Evolutionary conservation across 2,113 vertebrate genomes (phyloP), one percentile per base, ranked within the genome.

Genomic region (Tiliqua scincoides): DNA sequence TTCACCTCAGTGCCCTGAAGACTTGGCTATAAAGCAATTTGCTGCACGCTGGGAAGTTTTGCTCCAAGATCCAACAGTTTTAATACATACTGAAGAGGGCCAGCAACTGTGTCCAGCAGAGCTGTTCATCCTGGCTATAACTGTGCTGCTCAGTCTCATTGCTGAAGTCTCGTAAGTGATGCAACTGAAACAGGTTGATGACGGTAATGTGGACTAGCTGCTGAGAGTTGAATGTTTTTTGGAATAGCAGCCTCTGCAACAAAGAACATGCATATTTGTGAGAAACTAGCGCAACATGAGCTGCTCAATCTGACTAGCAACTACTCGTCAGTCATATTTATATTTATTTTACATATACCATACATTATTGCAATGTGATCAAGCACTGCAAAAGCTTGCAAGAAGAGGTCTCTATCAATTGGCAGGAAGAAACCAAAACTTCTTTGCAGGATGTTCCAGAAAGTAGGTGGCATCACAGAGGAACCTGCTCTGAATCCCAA

Each of bases 151-250:
- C 98, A 0, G 96, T 93, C 79, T 99, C 98, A 0, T 95, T 97
- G 87, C 97, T 96, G 91, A 98, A 98, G 92, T 99, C 99, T 88
- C 98, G 94, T 86, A 99, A 97, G 95, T 99, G 99, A 89, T 99
- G 99, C 6, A 99, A 97, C 91, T 99, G 98, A 86, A 99, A 99
- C 90, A 99, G 96, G 95, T 99, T 99, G 94, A 99, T 99, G 91
- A 99, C 97, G 20, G 98, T 98, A 94, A 99, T 98, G 81, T 99
- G 99, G 88, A 99, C 99, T 84, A 99, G 96, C 96, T 99, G 99
- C 95, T 99, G 99, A 70, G 98, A 99, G 92, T 97, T 99, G 96
- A 99, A 99, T 92, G 98, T 98, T 90, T 98, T 99, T 93, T 99
- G 98, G 89, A 99, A 97, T 86, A 99, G 96, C 95, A 99, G 96